Evolutionary conservation across 2,797 vertebrate genomes (phyloP).

Genomic region (Prunella strophiata): DNA sequence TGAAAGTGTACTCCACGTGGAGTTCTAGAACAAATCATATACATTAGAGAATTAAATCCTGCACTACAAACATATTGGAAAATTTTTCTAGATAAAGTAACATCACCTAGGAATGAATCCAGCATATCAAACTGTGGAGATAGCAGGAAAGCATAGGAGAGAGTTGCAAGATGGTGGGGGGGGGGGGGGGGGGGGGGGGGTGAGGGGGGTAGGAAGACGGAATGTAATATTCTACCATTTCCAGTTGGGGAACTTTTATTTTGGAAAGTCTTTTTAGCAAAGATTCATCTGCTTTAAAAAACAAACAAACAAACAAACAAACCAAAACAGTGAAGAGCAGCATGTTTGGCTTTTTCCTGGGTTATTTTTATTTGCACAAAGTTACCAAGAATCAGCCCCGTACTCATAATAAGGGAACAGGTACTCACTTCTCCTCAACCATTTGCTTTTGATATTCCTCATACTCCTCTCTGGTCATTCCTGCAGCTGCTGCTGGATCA

Average conservation of each 20-base stretch:
- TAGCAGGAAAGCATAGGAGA: not conserved
- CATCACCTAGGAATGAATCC: not conserved
- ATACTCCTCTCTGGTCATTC: conserved; percentile 97
- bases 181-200: too few species aligned
- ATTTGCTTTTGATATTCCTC: conserved; percentile 97
- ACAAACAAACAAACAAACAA: too few species aligned
- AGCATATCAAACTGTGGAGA: not conserved
- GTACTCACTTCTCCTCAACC: conserved; percentile 98
- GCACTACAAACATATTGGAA: not conserved
- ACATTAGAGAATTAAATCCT: not conserved
- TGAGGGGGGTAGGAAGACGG: not conserved
- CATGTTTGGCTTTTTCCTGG: not conserved
- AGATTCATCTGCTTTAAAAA: not conserved
- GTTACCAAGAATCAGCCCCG: not conserved
- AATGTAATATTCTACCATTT: not conserved
- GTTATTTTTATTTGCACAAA: not conserved
- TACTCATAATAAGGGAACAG: not conserved
- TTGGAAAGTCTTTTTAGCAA: not conserved
- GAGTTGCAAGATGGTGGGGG: not conserved
- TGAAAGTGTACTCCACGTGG: not conserved
- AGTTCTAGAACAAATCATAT: not conserved
- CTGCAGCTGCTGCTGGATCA: conserved; percentile 91
- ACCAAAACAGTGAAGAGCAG: not conserved
- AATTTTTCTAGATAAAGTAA: not conserved
- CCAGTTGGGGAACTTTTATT: not conserved